Evolutionary conservation across 2,888 invertebrate species (phyloP).

Genomic region (Caenorhabditis auriculariae): DNA sequence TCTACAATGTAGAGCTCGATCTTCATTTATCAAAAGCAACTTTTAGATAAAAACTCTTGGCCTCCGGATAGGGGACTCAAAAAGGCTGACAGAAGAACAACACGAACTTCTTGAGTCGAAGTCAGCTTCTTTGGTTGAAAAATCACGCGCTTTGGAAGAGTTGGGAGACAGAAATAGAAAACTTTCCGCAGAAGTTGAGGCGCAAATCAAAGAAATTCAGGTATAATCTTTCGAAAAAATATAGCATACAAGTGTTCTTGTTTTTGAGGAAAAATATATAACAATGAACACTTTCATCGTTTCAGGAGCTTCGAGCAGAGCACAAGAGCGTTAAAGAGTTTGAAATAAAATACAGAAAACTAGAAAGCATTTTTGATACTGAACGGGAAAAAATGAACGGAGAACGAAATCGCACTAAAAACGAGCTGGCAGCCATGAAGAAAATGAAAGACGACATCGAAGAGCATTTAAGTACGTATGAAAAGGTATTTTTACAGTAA

Average conservation of each 20-base stretch:
- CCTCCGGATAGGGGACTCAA: conserved; percentile 35
- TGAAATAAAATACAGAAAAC: conserved; percentile 61
- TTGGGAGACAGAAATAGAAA: conserved; percentile 31
- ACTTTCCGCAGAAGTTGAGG: conserved; percentile 23
- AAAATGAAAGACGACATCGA: conserved; percentile 58
- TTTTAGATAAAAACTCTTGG: conserved; percentile 41
- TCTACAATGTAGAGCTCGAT: not conserved
- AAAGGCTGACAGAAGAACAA: conserved; percentile 41
- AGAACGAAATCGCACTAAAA: conserved; percentile 57
- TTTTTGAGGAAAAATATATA: not conserved
- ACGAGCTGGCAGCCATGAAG: conserved; percentile 51
- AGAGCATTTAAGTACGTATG: conserved; percentile 38
- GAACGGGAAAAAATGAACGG: conserved; percentile 56
- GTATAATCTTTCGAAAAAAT: not conserved
- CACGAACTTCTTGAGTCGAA: conserved; percentile 35
- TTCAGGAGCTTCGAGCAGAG: conserved; percentile 54
- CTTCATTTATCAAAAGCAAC: not conserved
- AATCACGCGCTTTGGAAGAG: conserved; percentile 49
- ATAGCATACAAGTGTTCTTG: not conserved
- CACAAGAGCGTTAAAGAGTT: conserved; percentile 56
- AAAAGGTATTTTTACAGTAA: not conserved
- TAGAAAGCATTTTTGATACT: conserved; percentile 60
- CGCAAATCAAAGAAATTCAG: conserved; percentile 28
- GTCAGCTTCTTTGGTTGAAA: conserved; percentile 52
- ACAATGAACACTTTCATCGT: not conserved